A percentile compares a stretch with the other conserved stretches of the same genome.
phyloP scores from a whole-genome alignment of 2,113 vertebrate genomes.

The Galbula dea region DNA sequence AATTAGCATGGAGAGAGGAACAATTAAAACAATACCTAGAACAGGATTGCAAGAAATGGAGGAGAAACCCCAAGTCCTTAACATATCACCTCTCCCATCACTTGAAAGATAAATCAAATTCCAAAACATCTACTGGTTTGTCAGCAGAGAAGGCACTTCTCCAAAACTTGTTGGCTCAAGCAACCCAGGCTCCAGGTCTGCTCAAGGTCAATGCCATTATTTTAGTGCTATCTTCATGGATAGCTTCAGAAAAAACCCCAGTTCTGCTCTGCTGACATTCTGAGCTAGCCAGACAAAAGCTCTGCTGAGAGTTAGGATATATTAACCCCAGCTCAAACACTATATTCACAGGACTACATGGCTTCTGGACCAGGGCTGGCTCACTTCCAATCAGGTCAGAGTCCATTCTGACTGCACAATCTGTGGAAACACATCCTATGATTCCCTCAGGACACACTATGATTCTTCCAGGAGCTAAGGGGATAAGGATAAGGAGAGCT shows the following conservation, averaged over 20 bases:
- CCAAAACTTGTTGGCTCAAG: neutral
- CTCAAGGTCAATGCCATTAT: neutral
- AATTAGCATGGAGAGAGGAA: neutral
- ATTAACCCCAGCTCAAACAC: neutral
- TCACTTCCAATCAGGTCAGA: neutral
- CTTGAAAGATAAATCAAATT: neutral
- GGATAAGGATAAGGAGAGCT: neutral
- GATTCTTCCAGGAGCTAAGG: neutral
- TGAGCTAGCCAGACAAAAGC: neutral
- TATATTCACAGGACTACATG: neutral
- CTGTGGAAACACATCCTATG: neutral
- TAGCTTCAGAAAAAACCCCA: neutral
- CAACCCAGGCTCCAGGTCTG: neutral
- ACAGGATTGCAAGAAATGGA: neutral
- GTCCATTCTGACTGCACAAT: neutral
- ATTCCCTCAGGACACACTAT: neutral
- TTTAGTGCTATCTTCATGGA: neutral
- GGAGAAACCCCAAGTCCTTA: neutral
- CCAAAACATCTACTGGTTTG: neutral
- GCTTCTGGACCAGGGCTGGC: constrained; percentile 1
- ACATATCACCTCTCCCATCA: neutral
- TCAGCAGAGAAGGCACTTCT: neutral
- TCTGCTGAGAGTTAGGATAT: neutral
- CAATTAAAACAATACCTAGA: neutral
- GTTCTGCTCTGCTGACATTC: neutral